These are phyloP conservation scores for Rhea pennata DNA, from an alignment of 2,113 vertebrate genomes.

Conservation along the genomic window DNA sequence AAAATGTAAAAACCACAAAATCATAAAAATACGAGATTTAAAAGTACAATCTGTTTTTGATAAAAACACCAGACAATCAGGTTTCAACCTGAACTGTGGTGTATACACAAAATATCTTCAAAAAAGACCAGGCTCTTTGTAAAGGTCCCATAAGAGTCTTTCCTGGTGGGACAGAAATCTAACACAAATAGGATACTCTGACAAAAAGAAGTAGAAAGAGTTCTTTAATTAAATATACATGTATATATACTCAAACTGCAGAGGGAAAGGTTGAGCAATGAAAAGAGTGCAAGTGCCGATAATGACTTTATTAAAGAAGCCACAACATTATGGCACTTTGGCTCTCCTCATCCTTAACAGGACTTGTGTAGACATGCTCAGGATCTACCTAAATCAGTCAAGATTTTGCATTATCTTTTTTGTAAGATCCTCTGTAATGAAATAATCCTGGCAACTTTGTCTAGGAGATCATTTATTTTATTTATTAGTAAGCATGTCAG, in stretches of 20 bases:
- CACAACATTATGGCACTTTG: not conserved
- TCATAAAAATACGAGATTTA: not conserved
- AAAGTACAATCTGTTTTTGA: not conserved
- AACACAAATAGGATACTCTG: not conserved
- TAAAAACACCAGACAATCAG: not conserved
- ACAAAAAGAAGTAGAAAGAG: not conserved
- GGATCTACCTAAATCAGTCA: not conserved
- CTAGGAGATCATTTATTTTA: slow-evolving; percentile 47
- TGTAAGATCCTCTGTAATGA: not conserved
- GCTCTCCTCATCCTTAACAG: not conserved
- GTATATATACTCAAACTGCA: not conserved
- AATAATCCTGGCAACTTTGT: not conserved
- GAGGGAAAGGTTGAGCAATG: not conserved
- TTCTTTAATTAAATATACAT: not conserved
- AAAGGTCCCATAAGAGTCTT: not conserved
- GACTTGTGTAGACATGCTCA: not conserved
- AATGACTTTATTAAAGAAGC: not conserved
- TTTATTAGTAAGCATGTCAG: not conserved
- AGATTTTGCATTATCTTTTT: not conserved
- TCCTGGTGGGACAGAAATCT: not conserved
- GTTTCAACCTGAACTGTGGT: not conserved
- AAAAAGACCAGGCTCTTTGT: not conserved
- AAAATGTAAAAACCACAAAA: not conserved
- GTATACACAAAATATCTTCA: not conserved
- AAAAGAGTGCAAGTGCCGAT: not conserved